These are phyloP conservation scores for Leptogaster cylindrica DNA, from an alignment of 2,888 invertebrate species.

Conservation along the genomic window DNA sequence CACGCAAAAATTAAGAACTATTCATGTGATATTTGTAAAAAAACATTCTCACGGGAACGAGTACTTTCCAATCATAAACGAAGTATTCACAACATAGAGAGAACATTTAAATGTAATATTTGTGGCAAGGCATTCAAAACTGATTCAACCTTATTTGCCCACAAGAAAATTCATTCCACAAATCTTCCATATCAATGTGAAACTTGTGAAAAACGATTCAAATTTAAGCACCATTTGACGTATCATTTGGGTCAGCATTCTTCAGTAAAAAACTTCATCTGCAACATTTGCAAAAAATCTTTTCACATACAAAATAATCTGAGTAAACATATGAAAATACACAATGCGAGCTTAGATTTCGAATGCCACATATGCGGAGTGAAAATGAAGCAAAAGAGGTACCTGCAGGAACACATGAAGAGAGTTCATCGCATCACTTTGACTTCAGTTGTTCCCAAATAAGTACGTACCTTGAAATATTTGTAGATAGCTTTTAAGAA, in stretches of 20 bases:
- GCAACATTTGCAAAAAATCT: conserved; percentile 61
- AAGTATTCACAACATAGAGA: conserved; percentile 62
- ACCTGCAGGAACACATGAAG: conserved; percentile 63
- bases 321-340: conserved; percentile 63
- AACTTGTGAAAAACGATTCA: conserved; percentile 61
- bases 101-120: conserved; percentile 61
- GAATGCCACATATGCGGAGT: conserved; percentile 61
- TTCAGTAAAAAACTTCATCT: conserved; percentile 59
- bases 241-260: conserved; percentile 63
- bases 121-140: conserved; percentile 65
- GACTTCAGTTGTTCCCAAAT: background rate
- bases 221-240: conserved; percentile 62
- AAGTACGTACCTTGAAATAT: background rate
- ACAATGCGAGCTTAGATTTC: conserved; percentile 59
- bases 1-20: conserved; percentile 63
- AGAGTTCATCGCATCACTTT: conserved; percentile 55
- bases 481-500: background rate
- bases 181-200: conserved; percentile 64
- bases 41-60: conserved; percentile 62
- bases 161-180: conserved; percentile 62
- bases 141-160: conserved; percentile 64
- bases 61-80: conserved; percentile 63
- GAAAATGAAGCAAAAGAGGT: conserved; percentile 64
- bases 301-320: conserved; percentile 63
- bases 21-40: conserved; percentile 64